Evolutionary conservation across 1,140 invertebrate genomes (phyloP), one percentile per base, ranked within the genome.

Genomic region (Archivesica marissinica): DNA sequence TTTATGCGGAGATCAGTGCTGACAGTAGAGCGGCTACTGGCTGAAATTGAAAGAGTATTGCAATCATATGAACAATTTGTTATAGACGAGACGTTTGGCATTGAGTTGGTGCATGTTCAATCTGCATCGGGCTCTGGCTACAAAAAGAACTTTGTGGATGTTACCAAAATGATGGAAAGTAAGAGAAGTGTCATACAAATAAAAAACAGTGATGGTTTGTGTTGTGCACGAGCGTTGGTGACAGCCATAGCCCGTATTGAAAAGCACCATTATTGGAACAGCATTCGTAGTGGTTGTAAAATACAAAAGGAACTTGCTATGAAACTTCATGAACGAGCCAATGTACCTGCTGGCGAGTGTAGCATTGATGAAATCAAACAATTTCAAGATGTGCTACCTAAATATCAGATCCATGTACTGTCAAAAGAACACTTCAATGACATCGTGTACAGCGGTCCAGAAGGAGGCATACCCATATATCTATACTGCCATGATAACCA

Each of bases 381-480:
- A 0, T 82, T 82, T 59, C 85, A 86, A 59, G 20, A 33, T 11
- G 74, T 33, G 0, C 11, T 80, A 33, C 68, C 50, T 35, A 38
- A 30, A n/a, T 78, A 38, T 54, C 68, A 87, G 52, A 75, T 84
- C n/a, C 17, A 66, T 23, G 80, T 87, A 20, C 41, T 87, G 30
- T 87, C 86, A 25, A 83, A 87, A 35, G 80, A 87, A 25, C 44
- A 41, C 50, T 83, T 87, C n/a, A 79, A 87, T 64, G n/a, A 35
- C 13, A 64, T 87, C 9, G 41, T 87, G 4, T 87, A 84, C 59
- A 25, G 59, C 17, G 80, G 86, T 33, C 74, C 72, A 3, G 74
- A 83, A 50, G 64, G 61, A 28, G 61, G 82, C 11, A 87, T 59
- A 25, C 80, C 79, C 11, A 75, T 86, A n/a, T 81, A 87, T 38